Base-by-base conservation (phyloP, 2,797 vertebrate species). In the Cottoperca gobio region DNA sequence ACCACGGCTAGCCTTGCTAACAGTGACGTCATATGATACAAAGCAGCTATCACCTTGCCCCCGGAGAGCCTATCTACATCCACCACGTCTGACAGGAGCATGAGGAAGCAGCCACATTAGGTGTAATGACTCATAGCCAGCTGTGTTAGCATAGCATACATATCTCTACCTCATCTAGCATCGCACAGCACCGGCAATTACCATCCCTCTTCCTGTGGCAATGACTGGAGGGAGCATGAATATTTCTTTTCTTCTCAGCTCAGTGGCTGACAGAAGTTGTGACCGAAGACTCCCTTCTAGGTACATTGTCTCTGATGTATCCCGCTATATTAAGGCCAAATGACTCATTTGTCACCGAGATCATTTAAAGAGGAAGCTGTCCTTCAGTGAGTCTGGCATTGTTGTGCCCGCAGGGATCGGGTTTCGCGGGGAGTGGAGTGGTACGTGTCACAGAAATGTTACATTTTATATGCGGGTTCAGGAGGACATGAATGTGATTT, bases 111-210 rank as follows among this genome's bases (percentile, higher is more conserved):
- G 73, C 63, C 48, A 31, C 80, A 86, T 90, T 82, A 88, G 76
- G 23, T 73, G 63, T 85, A 81, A 46, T 88, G 88, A 91, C 83
- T 92, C 89, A 88, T 54, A 73, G 83, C 83, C 78, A 71, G 77
- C 80, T 58, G 76, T 76, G 88, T 89, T 90, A 88, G 87, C 85
- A 78, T 90, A 90, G 85, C 85, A 75, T 63, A 65, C 74, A 81
- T 81, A 70, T 87, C 85, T 70, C 84, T 68, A 78, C 78, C 82
- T 88, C 78, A 81, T 90, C 86, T 70, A 71, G 60, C 81, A 31
- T 66, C 78, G 39, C 75, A 39, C 58, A 64, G 78, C 76, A n/a
- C 55, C 13, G 2, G 70, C 89, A 82, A 88, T 93, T 90, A 88
- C 86, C 89, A 86, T 88, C 88, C 66, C 60, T 73, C 95, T 89